Evolutionary conservation across 2,888 invertebrate species (phyloP), one percentile per base, ranked within the genome.

Genomic region (Leptopilina drosophilae): DNA sequence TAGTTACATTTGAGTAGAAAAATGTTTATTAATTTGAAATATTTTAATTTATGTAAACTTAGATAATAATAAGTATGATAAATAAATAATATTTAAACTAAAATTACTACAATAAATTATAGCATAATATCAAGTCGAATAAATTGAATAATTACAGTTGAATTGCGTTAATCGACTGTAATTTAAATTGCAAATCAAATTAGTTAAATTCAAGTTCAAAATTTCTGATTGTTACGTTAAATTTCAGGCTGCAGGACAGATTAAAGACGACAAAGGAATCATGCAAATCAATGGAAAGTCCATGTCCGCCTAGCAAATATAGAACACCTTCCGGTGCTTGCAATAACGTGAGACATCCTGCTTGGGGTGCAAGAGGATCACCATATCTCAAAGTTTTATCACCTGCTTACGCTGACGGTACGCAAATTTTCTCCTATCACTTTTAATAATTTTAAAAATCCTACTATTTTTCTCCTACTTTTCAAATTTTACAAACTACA

Each of bases 311-410:
- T 2, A 96, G 95, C 92, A 97, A 96, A 91, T 97, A 95, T 92
- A 94, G 98, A 77, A 95, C 95, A 80, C 94, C 95, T 0, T 96
- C 95, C 67, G 97, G 97, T 0, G 95, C 96, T 88, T 98, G 98
- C 92, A 98, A 98, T 92, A 98, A 98, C 89, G 95, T 98, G 2
- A 93, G 96, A 64, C 96, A 97, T 90, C 94, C 97, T 1, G 94
- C 95, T 42, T 97, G 97, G 96, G 98, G 97, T 1, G 94, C 95
- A 77, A 93, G 97, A 56, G 96, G 96, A 9, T 96, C 96, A 77
- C 94, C 96, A 5, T 96, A 97, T 90, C 92, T 96, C 59, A 93
- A 97, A 83, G 92, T 96, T 20, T 89, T 97, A 82, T 94, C 95
- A 4, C 94, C 96, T 0, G 94, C 94, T 81, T 97, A 97, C 90